Evolutionary conservation across 2,888 invertebrate species (phyloP).

Genomic region (Axea sp.): DNA sequence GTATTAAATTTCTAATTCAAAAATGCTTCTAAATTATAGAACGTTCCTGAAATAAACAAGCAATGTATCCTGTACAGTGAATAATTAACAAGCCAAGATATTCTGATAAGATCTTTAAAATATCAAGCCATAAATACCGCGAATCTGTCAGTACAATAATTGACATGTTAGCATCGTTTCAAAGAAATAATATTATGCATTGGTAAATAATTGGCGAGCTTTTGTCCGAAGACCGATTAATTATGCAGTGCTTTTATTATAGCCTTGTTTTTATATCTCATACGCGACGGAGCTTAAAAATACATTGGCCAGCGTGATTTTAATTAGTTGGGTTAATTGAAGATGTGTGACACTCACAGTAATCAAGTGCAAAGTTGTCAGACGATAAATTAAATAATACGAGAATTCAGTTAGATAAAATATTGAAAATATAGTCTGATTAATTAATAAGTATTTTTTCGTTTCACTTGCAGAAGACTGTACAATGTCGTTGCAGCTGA

Average conservation of each 20-base stretch:
- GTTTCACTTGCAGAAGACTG: conserved; percentile 47
- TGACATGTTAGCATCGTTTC: conserved; percentile 17
- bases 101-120: conserved; percentile 23
- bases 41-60: conserved; percentile 5
- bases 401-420: conserved; percentile 51
- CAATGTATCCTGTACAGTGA: background rate
- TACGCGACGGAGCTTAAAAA: conserved; percentile 25
- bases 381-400: conserved; percentile 46
- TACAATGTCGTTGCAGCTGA: conserved; percentile 44
- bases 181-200: conserved; percentile 20
- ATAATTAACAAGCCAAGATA: conserved; percentile 28
- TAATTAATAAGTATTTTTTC: conserved; percentile 55
- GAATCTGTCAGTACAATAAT: conserved; percentile 10
- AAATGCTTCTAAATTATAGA: no score
- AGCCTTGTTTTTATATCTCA: conserved; percentile 36
- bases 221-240: conserved; percentile 15
- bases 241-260: conserved; percentile 27
- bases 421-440: conserved; percentile 35
- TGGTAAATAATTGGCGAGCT: conserved; percentile 31
- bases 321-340: conserved; percentile 45
- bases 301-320: conserved; percentile 31
- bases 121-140: background rate
- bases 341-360: conserved; percentile 40
- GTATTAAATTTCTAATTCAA: no score
- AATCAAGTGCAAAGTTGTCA: conserved; percentile 33